phyloP scores from a whole-genome alignment of 2,888 invertebrate species.

The Epistrophella euchroma region DNA sequence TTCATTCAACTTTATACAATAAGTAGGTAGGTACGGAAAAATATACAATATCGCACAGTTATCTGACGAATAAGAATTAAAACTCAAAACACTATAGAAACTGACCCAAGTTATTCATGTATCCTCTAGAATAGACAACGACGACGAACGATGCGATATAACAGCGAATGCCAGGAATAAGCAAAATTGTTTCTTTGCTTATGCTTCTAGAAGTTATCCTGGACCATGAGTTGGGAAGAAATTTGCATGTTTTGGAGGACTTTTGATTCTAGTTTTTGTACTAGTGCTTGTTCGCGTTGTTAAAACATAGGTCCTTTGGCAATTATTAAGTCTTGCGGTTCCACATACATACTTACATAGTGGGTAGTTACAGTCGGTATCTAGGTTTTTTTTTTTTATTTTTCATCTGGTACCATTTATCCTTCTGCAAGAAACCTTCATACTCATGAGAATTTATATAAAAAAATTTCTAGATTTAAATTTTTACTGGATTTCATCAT shows the following conservation, averaged over 20 bases:
- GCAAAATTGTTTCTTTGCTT: not conserved
- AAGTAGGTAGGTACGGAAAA: not conserved
- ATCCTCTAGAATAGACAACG: not conserved
- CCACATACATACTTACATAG: constrained; percentile 32
- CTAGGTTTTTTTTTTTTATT: not conserved
- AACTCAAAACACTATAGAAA: not conserved
- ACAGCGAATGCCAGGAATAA: not conserved
- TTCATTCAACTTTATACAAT: constrained; percentile 29
- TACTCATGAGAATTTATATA: too few species aligned
- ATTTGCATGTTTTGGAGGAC: constrained; percentile 26
- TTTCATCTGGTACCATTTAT: too few species aligned
- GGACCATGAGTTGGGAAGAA: not conserved
- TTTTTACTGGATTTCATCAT: too few species aligned
- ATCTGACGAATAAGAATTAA: constrained; percentile 12
- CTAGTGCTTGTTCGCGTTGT: constrained; percentile 5
- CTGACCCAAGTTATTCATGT: not conserved
- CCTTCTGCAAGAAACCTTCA: too few species aligned
- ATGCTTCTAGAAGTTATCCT: constrained; percentile 6
- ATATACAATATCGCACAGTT: constrained; percentile 5
- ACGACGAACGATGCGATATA: not conserved
- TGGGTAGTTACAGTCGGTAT: constrained; percentile 2
- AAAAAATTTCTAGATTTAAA: too few species aligned
- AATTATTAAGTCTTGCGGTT: constrained; percentile 49
- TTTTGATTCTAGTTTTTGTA: constrained; percentile 19
- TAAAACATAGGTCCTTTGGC: constrained; percentile 34